phyloP scores from a whole-genome alignment of 2,113 vertebrate species.

The Apaloderma vittatum region DNA sequence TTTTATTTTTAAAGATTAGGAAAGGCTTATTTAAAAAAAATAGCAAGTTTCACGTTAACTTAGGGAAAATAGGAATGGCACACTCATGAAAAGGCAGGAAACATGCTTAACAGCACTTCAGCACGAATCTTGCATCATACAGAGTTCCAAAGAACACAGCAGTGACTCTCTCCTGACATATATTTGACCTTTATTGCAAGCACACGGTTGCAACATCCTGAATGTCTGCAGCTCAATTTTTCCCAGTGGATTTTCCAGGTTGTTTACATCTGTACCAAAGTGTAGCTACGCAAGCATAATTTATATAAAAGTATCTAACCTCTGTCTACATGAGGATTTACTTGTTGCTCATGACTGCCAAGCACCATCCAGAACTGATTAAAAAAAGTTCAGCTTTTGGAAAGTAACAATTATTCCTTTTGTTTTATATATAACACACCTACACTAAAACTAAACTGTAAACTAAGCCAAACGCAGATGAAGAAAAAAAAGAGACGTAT shows the following conservation, averaged over 20 bases:
- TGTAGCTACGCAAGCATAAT: background rate
- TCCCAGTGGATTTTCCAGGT: constrained; percentile 26
- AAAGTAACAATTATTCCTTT: background rate
- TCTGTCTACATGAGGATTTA: background rate
- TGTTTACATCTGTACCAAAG: background rate
- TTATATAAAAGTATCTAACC: background rate
- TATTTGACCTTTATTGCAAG: constrained; percentile 22
- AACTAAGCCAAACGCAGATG: constrained; percentile 2
- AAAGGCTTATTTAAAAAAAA: constrained; percentile 3
- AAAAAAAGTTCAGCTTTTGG: background rate
- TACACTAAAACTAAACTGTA: background rate
- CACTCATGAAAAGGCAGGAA: background rate
- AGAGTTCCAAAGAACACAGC: background rate
- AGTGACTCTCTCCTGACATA: constrained; percentile 35
- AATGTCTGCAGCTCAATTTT: constrained; percentile 12
- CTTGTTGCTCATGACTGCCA: background rate
- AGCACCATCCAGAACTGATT: background rate
- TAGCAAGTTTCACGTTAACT: background rate
- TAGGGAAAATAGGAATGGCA: background rate
- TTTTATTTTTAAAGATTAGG: constrained; percentile 8
- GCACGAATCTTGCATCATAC: background rate
- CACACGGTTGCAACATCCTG: constrained; percentile 22
- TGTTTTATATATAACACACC: background rate
- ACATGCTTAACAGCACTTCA: constrained; percentile 7
- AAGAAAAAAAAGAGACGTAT: background rate